phyloP scores from a whole-genome alignment of 2,113 vertebrate species.

The Emydocephalus ijimae region DNA sequence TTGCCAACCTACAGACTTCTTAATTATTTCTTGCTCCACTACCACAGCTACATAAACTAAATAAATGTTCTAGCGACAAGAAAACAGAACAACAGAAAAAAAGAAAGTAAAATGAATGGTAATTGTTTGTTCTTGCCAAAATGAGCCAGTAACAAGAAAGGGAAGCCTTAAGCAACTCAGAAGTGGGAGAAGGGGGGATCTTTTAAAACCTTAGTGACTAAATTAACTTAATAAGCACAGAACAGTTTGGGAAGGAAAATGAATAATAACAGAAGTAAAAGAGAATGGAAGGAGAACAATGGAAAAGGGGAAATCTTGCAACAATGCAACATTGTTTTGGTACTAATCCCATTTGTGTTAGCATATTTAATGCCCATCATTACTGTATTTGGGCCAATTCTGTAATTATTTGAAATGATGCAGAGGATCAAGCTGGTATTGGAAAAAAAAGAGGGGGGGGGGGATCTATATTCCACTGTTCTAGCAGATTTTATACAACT shows the following conservation, averaged over 20 bases:
- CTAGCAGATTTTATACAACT: background rate
- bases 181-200: background rate
- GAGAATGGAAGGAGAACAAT: background rate
- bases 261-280: background rate
- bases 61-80: background rate
- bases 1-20: background rate
- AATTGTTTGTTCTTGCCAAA: background rate
- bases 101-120: background rate
- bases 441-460: background rate
- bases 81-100: background rate
- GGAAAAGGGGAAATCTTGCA: background rate
- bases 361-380: background rate
- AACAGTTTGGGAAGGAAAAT: background rate
- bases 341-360: background rate
- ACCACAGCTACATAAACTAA: background rate
- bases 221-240: background rate
- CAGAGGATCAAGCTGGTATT: background rate
- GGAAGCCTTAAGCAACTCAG: background rate
- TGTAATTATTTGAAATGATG: background rate
- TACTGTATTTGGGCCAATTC: background rate
- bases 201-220: background rate
- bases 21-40: background rate
- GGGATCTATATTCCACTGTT: background rate
- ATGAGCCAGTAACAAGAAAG: background rate
- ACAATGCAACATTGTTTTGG: background rate